Base-by-base conservation (phyloP, 2,888 invertebrate genomes). In the Nomada ferruginata region DNA sequence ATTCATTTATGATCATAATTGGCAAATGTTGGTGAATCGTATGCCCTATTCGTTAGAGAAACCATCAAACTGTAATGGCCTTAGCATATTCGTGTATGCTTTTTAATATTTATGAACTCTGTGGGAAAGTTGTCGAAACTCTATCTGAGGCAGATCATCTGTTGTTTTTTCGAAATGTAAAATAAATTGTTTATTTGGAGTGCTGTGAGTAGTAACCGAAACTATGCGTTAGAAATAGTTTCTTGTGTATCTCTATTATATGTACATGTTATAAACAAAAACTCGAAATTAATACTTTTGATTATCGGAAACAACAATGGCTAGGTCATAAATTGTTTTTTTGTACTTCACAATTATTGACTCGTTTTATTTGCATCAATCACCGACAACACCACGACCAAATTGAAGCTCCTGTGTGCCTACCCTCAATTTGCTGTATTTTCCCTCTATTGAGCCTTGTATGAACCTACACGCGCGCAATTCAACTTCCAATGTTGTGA, bases 161-260 rank as follows among this genome's bases (percentile, higher is more conserved):
- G 50, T 47, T n/a, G 47, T 44, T 18, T 29, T 60, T 52, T 47
- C n/a, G 9, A 60, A 52, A 5, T 53, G 47, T 61, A 9, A 55
- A 36, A 70, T 64, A 26, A n/a, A 23, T 64, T 26, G 20, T 44
- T 55, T 36, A n/a, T 74, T 65, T 50, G 36, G 23, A 44, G n/a
- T 57, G 10, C 10, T 55, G 26, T 57, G 42, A 63, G 36, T 15
- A 44, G 20, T 42, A 66, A 5, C 23, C 29, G 10, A 57, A 68
- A 61, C 20, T 53, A 36, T 61, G 29, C 15, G 36, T 76, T 23
- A 13, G 59, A 9, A 50, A 75, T 23, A 23, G 11, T 13, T 44
- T 18, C 15, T 69, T 44, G 2, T 66, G 36, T 66, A 36, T 47
- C 13, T 15, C 47, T 15, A 47, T 36, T 42, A 44, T 47, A 52